Evolutionary conservation across 2,113 vertebrate genomes (phyloP).

Genomic region (Crocuta crocuta): DNA sequence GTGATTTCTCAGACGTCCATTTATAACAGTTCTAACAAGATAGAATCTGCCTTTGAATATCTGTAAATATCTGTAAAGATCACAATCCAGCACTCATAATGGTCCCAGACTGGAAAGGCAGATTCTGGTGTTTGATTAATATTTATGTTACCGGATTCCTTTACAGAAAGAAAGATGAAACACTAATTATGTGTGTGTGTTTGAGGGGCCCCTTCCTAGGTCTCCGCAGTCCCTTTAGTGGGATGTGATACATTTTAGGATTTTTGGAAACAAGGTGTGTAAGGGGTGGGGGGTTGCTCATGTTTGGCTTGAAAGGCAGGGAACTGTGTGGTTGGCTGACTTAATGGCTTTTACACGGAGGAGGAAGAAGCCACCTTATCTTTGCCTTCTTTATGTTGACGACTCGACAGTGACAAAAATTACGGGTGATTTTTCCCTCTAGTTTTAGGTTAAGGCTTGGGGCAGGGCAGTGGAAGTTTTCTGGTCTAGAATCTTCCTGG

Average conservation of each 20-base stretch:
- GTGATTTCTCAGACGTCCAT: constrained; percentile 86
- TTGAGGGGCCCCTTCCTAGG: not conserved
- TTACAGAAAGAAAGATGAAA: constrained; percentile 77
- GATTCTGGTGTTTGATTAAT: constrained; percentile 87
- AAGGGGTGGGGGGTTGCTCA: not conserved
- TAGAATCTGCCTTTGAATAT: constrained; percentile 90
- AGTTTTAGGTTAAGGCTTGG: not conserved
- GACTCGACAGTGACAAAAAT: not conserved
- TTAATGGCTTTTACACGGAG: not conserved
- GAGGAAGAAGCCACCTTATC: not conserved
- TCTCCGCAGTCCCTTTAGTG: constrained; percentile 18
- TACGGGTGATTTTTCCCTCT: not conserved
- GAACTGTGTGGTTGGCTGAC: not conserved
- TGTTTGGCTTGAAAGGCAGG: constrained; percentile 20
- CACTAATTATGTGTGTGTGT: constrained; percentile 42
- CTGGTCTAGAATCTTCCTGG: not conserved
- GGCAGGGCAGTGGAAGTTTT: not conserved
- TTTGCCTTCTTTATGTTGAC: constrained; percentile 32
- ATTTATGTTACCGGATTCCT: constrained; percentile 81
- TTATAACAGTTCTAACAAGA: constrained; percentile 90
- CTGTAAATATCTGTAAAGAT: constrained; percentile 90
- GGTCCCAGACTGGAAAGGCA: constrained; percentile 85
- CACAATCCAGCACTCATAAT: constrained; percentile 86
- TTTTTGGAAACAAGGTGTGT: constrained; percentile 54
- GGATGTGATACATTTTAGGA: not conserved